Evolutionary conservation across 1,140 invertebrate species (phyloP).

Genomic region (Dolichoris vasculosae): DNA sequence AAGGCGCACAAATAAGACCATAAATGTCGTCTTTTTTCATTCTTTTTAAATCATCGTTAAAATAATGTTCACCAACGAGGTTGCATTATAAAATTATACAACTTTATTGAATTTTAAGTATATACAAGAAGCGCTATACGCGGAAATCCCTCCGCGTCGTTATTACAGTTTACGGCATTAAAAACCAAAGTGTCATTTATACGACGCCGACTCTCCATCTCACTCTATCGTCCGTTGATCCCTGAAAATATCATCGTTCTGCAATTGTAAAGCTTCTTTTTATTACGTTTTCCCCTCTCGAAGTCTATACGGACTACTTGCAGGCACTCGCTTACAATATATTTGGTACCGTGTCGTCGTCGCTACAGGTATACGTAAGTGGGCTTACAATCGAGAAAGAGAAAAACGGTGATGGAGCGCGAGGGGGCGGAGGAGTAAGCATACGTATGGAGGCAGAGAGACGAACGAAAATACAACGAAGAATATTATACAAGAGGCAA

Average conservation of each 20-base stretch:
- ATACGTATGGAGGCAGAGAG: background rate
- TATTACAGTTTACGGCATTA: background rate
- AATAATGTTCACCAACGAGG: conserved; percentile 26
- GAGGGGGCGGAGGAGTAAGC: too few species aligned
- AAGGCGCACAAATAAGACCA: conserved; percentile 4
- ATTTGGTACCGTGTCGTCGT: background rate
- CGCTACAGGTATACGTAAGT: background rate
- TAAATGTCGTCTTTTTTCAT: conserved; percentile 10
- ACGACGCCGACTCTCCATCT: background rate
- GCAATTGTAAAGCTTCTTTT: conserved; percentile 27
- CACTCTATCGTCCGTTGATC: background rate
- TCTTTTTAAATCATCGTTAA: background rate
- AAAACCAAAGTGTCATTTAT: conserved; percentile 42
- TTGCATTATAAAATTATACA: conserved; percentile 37
- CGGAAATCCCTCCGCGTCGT: background rate
- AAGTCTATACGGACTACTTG: background rate
- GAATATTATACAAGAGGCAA: background rate
- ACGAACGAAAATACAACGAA: too few species aligned
- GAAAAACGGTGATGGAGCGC: too few species aligned
- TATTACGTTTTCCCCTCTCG: conserved; percentile 3
- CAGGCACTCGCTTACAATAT: background rate
- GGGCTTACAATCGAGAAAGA: conserved; percentile 26
- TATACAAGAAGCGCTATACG: background rate
- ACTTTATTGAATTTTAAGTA: conserved; percentile 49
- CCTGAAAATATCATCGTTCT: conserved; percentile 34